Evolutionary conservation across 2,888 invertebrate species (phyloP).

Genomic region (Eilema griseolum): DNA sequence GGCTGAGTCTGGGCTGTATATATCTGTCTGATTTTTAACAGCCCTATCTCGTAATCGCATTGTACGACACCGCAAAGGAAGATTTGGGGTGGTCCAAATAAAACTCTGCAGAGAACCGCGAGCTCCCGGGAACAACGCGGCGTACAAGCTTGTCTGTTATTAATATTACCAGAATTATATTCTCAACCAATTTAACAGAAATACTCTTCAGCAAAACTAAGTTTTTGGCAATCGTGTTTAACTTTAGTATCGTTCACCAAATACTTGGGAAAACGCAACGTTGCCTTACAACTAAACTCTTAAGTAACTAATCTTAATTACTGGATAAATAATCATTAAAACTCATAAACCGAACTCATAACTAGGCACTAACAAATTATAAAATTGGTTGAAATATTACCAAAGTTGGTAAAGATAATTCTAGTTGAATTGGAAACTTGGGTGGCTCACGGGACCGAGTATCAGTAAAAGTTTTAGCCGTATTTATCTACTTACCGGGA

Average conservation of each 20-base stretch:
- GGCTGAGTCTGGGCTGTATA: too few relatives aligned
- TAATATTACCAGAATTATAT: neutral
- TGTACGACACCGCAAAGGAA: too few relatives aligned
- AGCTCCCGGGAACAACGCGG: too few relatives aligned
- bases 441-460: slow-evolving; percentile 9
- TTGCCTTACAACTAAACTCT: slow-evolving; percentile 6
- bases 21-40: too few relatives aligned
- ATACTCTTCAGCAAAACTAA: neutral
- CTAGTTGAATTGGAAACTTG: slow-evolving; percentile 1
- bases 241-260: neutral
- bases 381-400: slow-evolving; percentile 42
- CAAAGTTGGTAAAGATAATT: slow-evolving; percentile 27
- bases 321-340: slow-evolving; percentile 18
- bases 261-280: neutral
- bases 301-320: slow-evolving; percentile 11
- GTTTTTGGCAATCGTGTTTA: neutral
- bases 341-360: slow-evolving; percentile 17
- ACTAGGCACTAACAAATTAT: slow-evolving; percentile 23
- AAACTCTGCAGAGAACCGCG: too few relatives aligned
- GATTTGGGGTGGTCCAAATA: too few relatives aligned
- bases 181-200: neutral
- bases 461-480: neutral
- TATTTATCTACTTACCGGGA: neutral
- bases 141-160: neutral
- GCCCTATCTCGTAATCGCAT: too few relatives aligned